Evolutionary conservation across 2,888 invertebrate species (phyloP), one percentile per base, ranked within the genome.

Genomic region (Chalcosyrphus nemorum): DNA sequence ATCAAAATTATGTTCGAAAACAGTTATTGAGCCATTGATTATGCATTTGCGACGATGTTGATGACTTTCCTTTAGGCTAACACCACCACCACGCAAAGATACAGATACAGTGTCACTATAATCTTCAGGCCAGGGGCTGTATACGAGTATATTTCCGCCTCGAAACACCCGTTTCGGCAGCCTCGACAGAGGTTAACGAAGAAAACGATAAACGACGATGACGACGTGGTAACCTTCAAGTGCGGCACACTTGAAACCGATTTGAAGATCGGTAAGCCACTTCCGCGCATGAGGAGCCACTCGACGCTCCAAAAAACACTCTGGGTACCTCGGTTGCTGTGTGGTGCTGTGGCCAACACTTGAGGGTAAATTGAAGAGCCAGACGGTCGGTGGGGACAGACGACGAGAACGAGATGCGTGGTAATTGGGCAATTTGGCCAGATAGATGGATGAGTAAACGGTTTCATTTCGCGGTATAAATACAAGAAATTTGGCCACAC

Each of bases 401-500:
- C 29, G 38, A 47, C 9, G 43, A 47, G 41, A 63, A 47, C 9
- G 43, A 47, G 41, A 63, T 43, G 17, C 41, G 24, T 54, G 38
- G 54, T 63, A 66, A 65, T 29, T 63, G 15, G 13, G 27, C 38
- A 57, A 66, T 56, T 38, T 78, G 43, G 59, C 27, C 38, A 11
- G 19, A 24, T 19, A 54, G 47, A 38, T 35, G 45, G 72, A 66
- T 61, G 66, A 47, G 13, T 52, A 63, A 68, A 50, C 24, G 32
- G 38, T 63, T 74, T 57, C 29, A 17, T 19, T 65, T 71, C 2
- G 66, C 50, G 50, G 72, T 82, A 82, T 82, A 82, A 82, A 82
- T 82, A 78, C 72, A 61, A 24, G 61, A 11, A 43, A 50, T 50
- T 56, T 19, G 38, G 41, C 4, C 19, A 4, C 29, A 63, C 9